Evolutionary conservation across 1,140 invertebrate genomes (phyloP), one percentile per base, ranked within the genome.

Genomic region (Drosophila oshimai): DNA sequence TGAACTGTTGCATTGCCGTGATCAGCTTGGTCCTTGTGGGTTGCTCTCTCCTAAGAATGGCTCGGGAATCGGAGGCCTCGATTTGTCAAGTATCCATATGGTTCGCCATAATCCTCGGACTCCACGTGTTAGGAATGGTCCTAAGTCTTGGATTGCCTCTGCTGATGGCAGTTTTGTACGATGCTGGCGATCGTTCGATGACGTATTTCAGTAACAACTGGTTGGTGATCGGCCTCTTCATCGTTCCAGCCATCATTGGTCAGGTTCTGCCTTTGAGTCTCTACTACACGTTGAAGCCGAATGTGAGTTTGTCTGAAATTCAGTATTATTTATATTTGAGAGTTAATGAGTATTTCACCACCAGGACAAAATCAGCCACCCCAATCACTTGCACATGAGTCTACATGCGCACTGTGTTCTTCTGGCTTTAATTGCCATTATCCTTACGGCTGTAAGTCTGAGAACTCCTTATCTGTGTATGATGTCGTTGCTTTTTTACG

Each of bases 201-300:
- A 94, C 94, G 50, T 95, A 95, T 93, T 95, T 94, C 69, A 92
- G 93, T 5, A 91, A 93, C 65, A 94, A 94, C 2, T 95, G 94
- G 94, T 65, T 95, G 1, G 65, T 80, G 74, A 94, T 95, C 72
- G 89, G 89, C 0, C 83, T 94, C 0, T 94, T 94, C 42, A 84
- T 93, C 1, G 92, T 92, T 44, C 93, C 93, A 22, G 92, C 92
- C 2, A 65, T 93, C 1, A 90, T 93, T 26, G 83, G 87, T 3
- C 74, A 90, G 13, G 55, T 61, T 39, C 10, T 80, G 34, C 86
- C 84, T 2, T 71, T 87, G 41, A 57, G 86, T 18, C 53, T 92
- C 15, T 91, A 92, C 87, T 89, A 92, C 41, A 90, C 89, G 64
- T 86, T 91, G 9, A 72, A 53, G 4, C 58, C 60, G 51, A 91